Conservation (phyloP, 2,888 invertebrate species). For the Ormyrus labotus region DNA sequence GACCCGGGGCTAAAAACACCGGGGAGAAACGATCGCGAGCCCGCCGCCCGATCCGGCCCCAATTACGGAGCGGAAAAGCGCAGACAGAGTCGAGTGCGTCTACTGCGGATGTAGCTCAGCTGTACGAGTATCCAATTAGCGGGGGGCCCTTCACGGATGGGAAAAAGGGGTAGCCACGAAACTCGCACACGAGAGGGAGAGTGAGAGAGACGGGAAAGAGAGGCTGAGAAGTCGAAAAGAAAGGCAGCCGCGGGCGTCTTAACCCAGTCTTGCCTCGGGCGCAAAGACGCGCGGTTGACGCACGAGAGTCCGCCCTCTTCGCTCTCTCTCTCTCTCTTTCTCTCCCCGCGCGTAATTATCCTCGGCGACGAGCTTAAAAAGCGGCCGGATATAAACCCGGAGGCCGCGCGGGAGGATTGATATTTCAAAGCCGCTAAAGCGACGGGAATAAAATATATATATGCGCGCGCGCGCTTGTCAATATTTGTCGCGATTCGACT, state of each 20-base stretch:
- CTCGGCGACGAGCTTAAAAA: conserved; percentile 14
- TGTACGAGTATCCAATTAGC: conserved; percentile 53
- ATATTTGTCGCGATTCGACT: conserved; percentile 15
- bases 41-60: too few species aligned
- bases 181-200: not conserved
- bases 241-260: conserved; percentile 33
- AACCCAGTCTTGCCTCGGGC: conserved; percentile 36
- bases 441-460: conserved; percentile 8
- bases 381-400: not conserved
- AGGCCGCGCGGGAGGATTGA: not conserved
- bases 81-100: not conserved
- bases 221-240: not conserved
- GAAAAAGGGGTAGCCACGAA: not conserved
- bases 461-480: conserved; percentile 5
- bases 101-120: not conserved
- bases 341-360: conserved; percentile 35
- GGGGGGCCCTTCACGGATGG: conserved; percentile 24
- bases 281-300: conserved; percentile 24
- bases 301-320: conserved; percentile 9
- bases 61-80: not conserved
- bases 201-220: not conserved
- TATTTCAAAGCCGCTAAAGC: conserved; percentile 18
- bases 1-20: too few species aligned
- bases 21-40: too few species aligned
- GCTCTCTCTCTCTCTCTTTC: not conserved